Percentiles rank a stretch among this genome's conserved stretches.
Evolutionary conservation across 2,888 invertebrate genomes (phyloP).

Genomic region (Lasioglossum morio): DNA sequence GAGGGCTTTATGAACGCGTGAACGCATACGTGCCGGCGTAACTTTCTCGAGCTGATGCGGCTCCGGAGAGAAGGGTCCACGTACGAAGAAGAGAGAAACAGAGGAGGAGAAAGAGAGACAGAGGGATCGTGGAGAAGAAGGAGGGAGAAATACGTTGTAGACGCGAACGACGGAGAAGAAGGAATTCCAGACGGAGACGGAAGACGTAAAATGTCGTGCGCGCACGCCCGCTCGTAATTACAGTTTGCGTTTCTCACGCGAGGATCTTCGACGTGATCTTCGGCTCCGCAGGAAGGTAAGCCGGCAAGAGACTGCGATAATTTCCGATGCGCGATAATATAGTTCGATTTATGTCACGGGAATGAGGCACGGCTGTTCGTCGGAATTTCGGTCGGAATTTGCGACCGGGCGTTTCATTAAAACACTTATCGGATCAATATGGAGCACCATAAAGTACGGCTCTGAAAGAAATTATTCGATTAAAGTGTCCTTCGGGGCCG

Average conservation of each 20-base stretch:
- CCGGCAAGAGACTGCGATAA: constrained; percentile 59
- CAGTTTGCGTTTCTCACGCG: constrained; percentile 75
- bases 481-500: constrained; percentile 6
- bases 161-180: constrained; percentile 17
- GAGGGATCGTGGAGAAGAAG: neutral
- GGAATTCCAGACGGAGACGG: constrained; percentile 43
- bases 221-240: constrained; percentile 71
- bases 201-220: constrained; percentile 70
- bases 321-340: constrained; percentile 69
- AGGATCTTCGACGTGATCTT: constrained; percentile 72
- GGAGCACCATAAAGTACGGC: constrained; percentile 5
- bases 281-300: constrained; percentile 55
- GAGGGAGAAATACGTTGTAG: neutral
- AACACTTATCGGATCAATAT: constrained; percentile 12
- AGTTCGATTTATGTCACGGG: constrained; percentile 65
- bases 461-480: constrained; percentile 13
- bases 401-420: constrained; percentile 18
- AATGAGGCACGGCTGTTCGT: constrained; percentile 41
- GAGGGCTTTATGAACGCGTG: constrained; percentile 53
- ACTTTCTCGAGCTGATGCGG: constrained; percentile 58
- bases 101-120: constrained; percentile 17
- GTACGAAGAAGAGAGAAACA: neutral
- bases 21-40: constrained; percentile 59
- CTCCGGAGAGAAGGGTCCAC: constrained; percentile 5
- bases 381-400: constrained; percentile 47